Conservation (phyloP, 2,797 vertebrate genomes). For the Propithecus perrieri region DNA sequence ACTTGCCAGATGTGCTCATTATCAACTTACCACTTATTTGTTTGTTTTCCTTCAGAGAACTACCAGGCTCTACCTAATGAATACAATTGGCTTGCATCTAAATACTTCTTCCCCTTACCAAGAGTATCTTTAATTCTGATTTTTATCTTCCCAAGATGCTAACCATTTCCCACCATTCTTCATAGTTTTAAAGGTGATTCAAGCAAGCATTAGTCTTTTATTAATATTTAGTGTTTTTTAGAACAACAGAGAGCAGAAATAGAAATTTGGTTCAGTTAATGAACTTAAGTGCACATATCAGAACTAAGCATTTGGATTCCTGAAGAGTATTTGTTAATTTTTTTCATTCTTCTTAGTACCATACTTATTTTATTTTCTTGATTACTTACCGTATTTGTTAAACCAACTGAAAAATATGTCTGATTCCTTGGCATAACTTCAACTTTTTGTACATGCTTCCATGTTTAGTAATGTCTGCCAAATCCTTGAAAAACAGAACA, state of each 20-base stretch:
- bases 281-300: not conserved
- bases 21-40: not conserved
- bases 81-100: not conserved
- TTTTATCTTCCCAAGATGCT: slow-evolving; percentile 25
- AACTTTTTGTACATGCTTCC: slow-evolving; percentile 37
- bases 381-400: not conserved
- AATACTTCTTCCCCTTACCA: not conserved
- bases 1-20: not conserved
- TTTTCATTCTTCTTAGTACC: slow-evolving; percentile 18
- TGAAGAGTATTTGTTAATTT: not conserved
- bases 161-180: not conserved
- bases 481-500: slow-evolving; percentile 41
- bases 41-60: slow-evolving; percentile 22
- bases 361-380: not conserved
- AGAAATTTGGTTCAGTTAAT: not conserved
- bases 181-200: not conserved
- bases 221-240: not conserved
- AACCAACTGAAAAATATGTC: slow-evolving; percentile 32
- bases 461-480: slow-evolving; percentile 19
- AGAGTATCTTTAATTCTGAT: slow-evolving; percentile 19
- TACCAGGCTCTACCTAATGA: not conserved
- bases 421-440: slow-evolving; percentile 64
- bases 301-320: not conserved
- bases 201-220: not conserved
- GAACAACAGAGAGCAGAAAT: not conserved